Evolutionary conservation across 2,113 vertebrate genomes (phyloP).

Genomic region (Bambusicola thoracicus): DNA sequence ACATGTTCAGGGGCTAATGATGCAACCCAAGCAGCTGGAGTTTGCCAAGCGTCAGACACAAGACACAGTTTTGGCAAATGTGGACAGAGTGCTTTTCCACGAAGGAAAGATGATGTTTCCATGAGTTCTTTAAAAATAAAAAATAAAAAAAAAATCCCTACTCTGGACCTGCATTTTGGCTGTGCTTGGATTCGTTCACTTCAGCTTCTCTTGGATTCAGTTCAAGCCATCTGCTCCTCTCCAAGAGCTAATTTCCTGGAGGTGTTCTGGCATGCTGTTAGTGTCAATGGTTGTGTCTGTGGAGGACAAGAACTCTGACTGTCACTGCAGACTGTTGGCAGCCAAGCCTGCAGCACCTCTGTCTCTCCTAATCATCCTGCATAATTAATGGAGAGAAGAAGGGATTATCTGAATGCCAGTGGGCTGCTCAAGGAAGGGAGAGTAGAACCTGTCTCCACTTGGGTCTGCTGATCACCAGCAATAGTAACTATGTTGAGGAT

Average conservation of each 20-base stretch:
- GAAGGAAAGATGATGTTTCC: not conserved
- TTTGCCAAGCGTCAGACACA: slow-evolving; percentile 51
- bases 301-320: not conserved
- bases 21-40: slow-evolving; percentile 39
- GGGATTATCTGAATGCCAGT: fast-evolving
- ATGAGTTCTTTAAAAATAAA: not conserved
- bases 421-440: not conserved
- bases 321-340: not conserved
- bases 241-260: slow-evolving; percentile 38
- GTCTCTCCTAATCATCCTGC: not conserved
- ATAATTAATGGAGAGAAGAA: not conserved
- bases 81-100: not conserved
- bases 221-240: slow-evolving; percentile 62
- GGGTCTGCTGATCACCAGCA: not conserved
- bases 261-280: not conserved
- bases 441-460: not conserved
- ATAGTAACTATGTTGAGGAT: fast-evolving
- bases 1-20: slow-evolving; percentile 27
- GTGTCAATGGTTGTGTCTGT: not conserved
- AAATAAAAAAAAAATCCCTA: not conserved
- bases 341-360: not conserved
- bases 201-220: slow-evolving; percentile 43
- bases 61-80: slow-evolving; percentile 38
- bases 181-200: slow-evolving; percentile 33
- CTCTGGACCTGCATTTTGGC: slow-evolving; percentile 14